These are phyloP conservation scores for Caenorhabditis imperialis DNA, from an alignment of 2,888 invertebrate species.

Conservation along the genomic window DNA sequence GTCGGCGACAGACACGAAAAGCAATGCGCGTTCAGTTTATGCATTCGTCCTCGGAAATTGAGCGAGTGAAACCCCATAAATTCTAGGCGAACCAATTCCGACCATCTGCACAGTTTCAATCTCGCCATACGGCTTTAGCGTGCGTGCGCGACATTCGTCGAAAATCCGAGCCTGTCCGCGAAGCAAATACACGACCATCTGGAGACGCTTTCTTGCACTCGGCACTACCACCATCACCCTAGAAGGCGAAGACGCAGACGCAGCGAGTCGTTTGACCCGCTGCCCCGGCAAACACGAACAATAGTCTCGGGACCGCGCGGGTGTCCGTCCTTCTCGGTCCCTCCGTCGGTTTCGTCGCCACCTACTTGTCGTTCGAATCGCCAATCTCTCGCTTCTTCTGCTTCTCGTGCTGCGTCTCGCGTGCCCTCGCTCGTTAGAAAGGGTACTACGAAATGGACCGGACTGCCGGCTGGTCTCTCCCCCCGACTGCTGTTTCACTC, in stretches of 20 bases:
- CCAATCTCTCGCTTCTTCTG: constrained; percentile 43
- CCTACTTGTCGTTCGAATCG: constrained; percentile 44
- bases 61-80: constrained; percentile 18
- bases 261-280: constrained; percentile 35
- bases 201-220: constrained; percentile 31
- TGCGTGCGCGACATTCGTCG: constrained; percentile 16
- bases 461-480: constrained; percentile 51
- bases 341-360: constrained; percentile 46
- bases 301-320: constrained; percentile 52
- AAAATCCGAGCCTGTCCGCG: constrained; percentile 20
- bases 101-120: constrained; percentile 48
- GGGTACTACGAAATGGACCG: constrained; percentile 49
- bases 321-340: constrained; percentile 23
- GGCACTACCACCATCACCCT: constrained; percentile 29
- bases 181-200: constrained; percentile 48
- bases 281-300: constrained; percentile 45
- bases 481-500: no score
- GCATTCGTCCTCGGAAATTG: constrained; percentile 29
- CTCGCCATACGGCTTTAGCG: constrained; percentile 8
- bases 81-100: constrained; percentile 6
- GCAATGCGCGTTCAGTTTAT: constrained; percentile 17
- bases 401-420: constrained; percentile 26
- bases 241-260: constrained; percentile 18
- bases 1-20: background rate
- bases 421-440: constrained; percentile 12